A percentile compares a stretch with the other conserved stretches of the same genome.
These are phyloP conservation scores for Pocillopora damicornis DNA, from an alignment of 64 coral and sea anemone genomes.

Conservation along the genomic window DNA sequence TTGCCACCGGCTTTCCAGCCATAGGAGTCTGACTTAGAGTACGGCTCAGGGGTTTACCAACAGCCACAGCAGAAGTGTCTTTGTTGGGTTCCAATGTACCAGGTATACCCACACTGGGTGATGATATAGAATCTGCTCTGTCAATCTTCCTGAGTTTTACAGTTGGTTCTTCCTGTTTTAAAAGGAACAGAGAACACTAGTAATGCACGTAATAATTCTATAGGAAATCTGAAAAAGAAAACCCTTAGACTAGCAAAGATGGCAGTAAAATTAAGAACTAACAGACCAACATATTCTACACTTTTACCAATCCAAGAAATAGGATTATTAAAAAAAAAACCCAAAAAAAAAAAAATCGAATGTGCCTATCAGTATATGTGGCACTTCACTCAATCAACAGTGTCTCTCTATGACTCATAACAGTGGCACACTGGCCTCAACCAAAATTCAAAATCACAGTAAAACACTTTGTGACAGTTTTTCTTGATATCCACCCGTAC, in stretches of 20 bases:
- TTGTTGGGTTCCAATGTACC: neutral
- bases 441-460: no score
- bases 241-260: no score
- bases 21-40: conserved; percentile 9
- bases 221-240: neutral
- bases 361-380: no score
- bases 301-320: no score
- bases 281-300: no score
- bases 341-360: no score
- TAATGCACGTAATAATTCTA: neutral
- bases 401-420: no score
- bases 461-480: neutral
- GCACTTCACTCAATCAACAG: no score
- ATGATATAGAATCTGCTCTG: neutral
- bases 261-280: no score
- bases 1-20: conserved; percentile 37
- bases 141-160: conserved; percentile 67
- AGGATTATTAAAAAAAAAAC: no score
- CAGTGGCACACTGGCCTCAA: no score
- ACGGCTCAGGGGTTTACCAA: conserved; percentile 27
- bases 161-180: conserved; percentile 61
- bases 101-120: neutral
- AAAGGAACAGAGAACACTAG: neutral
- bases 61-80: neutral
- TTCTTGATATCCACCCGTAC: neutral